phyloP scores from a whole-genome alignment of 2,797 vertebrate genomes.

The Hyperoplus lanceolatus region DNA sequence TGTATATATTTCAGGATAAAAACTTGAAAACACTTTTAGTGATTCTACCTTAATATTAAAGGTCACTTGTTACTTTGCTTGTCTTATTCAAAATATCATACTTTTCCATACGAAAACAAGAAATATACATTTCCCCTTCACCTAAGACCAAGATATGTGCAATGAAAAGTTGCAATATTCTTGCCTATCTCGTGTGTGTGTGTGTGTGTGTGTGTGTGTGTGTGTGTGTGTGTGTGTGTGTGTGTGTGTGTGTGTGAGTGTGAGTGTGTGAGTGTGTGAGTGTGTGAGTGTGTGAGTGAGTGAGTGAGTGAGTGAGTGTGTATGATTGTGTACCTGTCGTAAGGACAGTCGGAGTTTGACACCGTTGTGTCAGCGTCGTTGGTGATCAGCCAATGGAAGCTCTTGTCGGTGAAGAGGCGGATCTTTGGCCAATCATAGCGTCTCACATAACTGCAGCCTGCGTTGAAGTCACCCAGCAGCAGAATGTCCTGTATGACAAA shows the following conservation, averaged over 20 bases:
- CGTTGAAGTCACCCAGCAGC: constrained; percentile 94
- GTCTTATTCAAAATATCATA: too few relatives aligned
- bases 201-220: rapidly evolving
- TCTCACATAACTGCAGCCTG: constrained; percentile 88
- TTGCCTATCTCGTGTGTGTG: too few relatives aligned
- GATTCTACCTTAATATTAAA: too few relatives aligned
- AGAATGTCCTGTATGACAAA: constrained; percentile 86
- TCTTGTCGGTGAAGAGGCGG: constrained; percentile 87
- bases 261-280: not conserved
- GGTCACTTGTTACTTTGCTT: too few relatives aligned
- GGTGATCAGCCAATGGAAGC: constrained; percentile 91
- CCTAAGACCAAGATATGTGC: too few relatives aligned
- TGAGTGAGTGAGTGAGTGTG: not conserved
- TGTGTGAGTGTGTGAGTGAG: not conserved
- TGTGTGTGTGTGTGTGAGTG: not conserved
- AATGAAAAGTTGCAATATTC: too few relatives aligned
- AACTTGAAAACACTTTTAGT: too few relatives aligned
- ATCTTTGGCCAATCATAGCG: constrained; percentile 86
- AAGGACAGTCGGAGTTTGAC: constrained; percentile 87
- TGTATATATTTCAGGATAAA: too few relatives aligned
- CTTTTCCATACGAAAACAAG: too few relatives aligned
- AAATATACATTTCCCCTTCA: too few relatives aligned
- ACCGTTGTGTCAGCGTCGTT: constrained; percentile 89
- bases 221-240: too few relatives aligned
- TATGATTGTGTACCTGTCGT: constrained; percentile 87